Evolutionary conservation across 2,113 vertebrate species (phyloP).

Genomic region (Typhlomys cinereus): DNA sequence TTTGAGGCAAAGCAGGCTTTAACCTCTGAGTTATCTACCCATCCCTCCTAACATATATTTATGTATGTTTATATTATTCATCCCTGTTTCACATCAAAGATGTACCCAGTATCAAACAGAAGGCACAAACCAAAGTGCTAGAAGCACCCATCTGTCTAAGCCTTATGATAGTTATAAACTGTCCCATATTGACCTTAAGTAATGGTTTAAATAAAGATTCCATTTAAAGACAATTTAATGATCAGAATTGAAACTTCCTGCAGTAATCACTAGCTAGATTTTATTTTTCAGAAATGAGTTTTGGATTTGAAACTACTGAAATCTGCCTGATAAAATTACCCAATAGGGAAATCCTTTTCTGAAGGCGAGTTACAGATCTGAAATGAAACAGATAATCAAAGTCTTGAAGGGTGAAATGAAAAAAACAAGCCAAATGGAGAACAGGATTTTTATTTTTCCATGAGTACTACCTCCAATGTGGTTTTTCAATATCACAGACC

Average conservation of each 20-base stretch:
- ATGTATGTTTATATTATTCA: not conserved
- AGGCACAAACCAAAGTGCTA: not conserved
- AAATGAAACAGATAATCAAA: slow-evolving; percentile 56
- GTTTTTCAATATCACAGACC: slow-evolving; percentile 58
- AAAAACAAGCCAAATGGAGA: slow-evolving; percentile 33
- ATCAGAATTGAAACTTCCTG: slow-evolving; percentile 38
- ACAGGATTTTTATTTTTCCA: slow-evolving; percentile 12
- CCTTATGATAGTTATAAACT: not conserved
- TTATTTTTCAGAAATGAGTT: slow-evolving; percentile 31
- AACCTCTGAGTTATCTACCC: no score
- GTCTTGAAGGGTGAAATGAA: slow-evolving; percentile 22
- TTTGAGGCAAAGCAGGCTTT: no score
- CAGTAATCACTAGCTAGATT: not conserved
- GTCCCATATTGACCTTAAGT: not conserved
- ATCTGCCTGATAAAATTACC: slow-evolving; percentile 38
- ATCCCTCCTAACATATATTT: not conserved
- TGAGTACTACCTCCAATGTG: not conserved
- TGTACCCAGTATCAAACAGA: not conserved
- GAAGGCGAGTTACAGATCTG: not conserved
- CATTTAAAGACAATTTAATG: slow-evolving; percentile 53
- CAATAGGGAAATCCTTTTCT: slow-evolving; percentile 39
- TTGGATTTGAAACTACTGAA: not conserved
- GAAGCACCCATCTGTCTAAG: not conserved
- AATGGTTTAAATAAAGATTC: slow-evolving; percentile 34
- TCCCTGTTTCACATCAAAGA: slow-evolving; percentile 1